Conservation (phyloP, 2,888 invertebrate genomes). For the Cyclophora albipunctata region DNA sequence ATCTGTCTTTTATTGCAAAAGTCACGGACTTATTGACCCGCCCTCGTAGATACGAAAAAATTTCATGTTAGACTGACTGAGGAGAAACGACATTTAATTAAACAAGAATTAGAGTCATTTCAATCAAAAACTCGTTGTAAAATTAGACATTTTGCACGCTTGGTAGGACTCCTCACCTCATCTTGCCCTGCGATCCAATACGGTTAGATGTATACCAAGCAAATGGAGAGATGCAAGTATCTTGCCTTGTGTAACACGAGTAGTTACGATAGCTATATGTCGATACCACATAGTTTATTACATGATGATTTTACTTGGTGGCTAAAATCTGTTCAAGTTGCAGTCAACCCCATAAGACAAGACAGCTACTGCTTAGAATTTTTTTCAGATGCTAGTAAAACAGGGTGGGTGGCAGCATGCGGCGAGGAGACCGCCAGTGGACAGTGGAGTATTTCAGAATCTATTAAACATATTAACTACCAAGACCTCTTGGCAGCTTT, state of each 20-base stretch:
- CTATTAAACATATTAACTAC: neutral
- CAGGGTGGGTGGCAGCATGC: constrained; percentile 5
- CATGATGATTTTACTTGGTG: constrained; percentile 6
- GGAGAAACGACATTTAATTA: constrained; percentile 9
- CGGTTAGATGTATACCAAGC: constrained; percentile 27
- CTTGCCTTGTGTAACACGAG: constrained; percentile 1
- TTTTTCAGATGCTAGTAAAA: constrained; percentile 4
- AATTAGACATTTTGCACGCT: constrained; percentile 16
- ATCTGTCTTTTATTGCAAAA: no score
- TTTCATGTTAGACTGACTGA: neutral
- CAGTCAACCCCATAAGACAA: neutral
- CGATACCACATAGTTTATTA: neutral
- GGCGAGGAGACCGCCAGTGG: neutral
- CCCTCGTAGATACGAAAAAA: no score
- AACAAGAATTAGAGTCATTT: constrained; percentile 2
- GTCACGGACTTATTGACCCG: no score
- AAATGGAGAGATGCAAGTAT: constrained; percentile 17
- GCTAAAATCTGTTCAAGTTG: neutral
- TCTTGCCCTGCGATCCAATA: constrained; percentile 30
- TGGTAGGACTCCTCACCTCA: constrained; percentile 19
- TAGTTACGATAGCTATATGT: neutral
- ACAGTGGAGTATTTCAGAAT: neutral
- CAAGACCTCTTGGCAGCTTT: constrained; percentile 4
- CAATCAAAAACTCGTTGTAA: constrained; percentile 9
- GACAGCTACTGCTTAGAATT: neutral